Base-by-base conservation (phyloP, 1,140 invertebrate species). In the Ctenoplectra terminalis region DNA sequence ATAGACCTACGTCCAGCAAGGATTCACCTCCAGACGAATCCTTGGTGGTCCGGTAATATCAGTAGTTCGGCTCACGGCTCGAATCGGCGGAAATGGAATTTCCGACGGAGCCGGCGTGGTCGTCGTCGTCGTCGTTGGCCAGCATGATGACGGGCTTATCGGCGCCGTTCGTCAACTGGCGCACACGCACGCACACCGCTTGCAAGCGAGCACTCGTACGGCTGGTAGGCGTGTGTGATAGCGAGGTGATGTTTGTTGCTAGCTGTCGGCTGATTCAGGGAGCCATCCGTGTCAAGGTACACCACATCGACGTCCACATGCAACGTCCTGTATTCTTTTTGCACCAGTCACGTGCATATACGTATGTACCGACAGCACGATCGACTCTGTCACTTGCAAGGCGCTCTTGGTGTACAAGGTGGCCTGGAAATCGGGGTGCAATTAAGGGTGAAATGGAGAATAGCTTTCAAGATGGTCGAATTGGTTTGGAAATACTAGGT, bases 211-310 rank as follows among this genome's bases (percentile, higher is more conserved):
- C 58, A 46, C 37, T 56, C 43, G 40, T 56, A 40, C 67, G 70
- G 60, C 82, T 73, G 89, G 91, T 93, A 93, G 92, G 93, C 92
- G 92, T 93, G 89, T 90, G 91, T 91, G 92, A 93, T 93, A 93
- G 90, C 90, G 89, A 90, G 87, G 84, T 89, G 90, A 91, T 92
- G 89, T 92, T 91, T 91, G 91, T 91, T 90, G 91, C 90, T 89
- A 89, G 92, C 92, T 87, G 91, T 90, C 87, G 86, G 91, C 88
- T 93, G 91, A 93, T 93, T 94, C 92, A 93, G 93, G 91, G 93
- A 93, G 92, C 90, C 93, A 93, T 94, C 93, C 92, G 91, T 94
- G 93, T 93, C 93, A 94, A 94, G 93, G 93, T 93, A 93, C 92
- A 93, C 93, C 91, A 89, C 92, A 93, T 93, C 91, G 90, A 85